These are phyloP conservation scores for Columba livia DNA, from an alignment of 2,113 vertebrate genomes.

Conservation along the genomic window DNA sequence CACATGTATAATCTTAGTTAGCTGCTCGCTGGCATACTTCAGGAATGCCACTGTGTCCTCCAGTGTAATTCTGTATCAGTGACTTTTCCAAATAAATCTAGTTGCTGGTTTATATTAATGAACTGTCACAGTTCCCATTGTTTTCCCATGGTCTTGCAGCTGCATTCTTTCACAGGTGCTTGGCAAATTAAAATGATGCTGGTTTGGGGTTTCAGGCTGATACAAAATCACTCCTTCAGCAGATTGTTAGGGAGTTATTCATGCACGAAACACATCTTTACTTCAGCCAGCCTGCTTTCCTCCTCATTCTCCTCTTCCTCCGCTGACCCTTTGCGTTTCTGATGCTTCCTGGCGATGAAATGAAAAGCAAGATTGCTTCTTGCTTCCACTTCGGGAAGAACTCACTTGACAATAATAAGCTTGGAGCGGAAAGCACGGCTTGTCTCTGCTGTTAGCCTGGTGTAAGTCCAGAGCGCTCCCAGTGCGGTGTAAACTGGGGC, in stretches of 20 bases:
- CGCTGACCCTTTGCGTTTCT: neutral
- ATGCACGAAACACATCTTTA: conserved; percentile 48
- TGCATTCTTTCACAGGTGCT: conserved; percentile 95
- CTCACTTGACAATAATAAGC: neutral
- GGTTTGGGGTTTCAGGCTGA: conserved; percentile 73
- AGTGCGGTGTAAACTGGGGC: neutral
- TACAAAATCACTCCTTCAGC: conserved; percentile 73
- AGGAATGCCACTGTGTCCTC: conserved; percentile 65
- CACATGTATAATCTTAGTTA: conserved; percentile 60
- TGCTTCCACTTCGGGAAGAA: neutral
- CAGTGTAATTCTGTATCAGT: conserved; percentile 65
- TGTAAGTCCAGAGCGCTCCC: neutral
- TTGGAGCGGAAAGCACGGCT: neutral
- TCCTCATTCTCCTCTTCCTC: neutral
- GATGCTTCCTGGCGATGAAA: neutral
- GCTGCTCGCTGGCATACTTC: conserved; percentile 62
- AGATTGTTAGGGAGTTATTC: conserved; percentile 67
- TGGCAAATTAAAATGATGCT: conserved; percentile 83
- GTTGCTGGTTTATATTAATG: conserved; percentile 76
- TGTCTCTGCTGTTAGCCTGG: neutral
- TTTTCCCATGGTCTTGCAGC: conserved; percentile 84
- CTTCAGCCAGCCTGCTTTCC: conserved; percentile 9
- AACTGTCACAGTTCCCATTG: conserved; percentile 78
- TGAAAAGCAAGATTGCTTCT: conserved; percentile 33
- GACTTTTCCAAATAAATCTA: conserved; percentile 78